A percentile compares a stretch with the other conserved stretches of the same genome.
These are phyloP conservation scores for Lates calcarifer DNA, from an alignment of 2,113 vertebrate species.

Conservation along the genomic window DNA sequence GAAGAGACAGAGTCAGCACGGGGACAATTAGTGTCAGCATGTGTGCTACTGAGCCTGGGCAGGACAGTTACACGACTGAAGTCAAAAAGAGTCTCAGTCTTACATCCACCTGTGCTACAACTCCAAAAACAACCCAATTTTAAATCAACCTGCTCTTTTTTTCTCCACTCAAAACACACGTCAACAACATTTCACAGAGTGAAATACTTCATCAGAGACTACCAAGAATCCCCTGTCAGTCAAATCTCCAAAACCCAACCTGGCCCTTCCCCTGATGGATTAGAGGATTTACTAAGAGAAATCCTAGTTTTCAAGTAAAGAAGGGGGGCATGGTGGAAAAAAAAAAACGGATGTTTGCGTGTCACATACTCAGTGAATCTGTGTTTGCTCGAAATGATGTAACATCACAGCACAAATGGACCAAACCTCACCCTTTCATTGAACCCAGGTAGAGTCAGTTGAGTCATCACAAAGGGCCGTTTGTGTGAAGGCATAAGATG, in stretches of 20 bases:
- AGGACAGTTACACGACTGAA: constrained; percentile 35
- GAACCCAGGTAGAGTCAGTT: constrained; percentile 1
- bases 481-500: constrained; percentile 2
- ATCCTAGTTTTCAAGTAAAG: constrained; percentile 73
- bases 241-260: constrained; percentile 69
- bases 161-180: background rate
- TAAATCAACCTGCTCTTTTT: constrained; percentile 22
- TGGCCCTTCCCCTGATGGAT: constrained; percentile 69
- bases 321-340: constrained; percentile 50
- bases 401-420: background rate
- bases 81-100: constrained; percentile 37
- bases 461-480: constrained; percentile 22
- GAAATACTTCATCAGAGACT: constrained; percentile 52
- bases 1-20: constrained; percentile 71
- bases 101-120: background rate
- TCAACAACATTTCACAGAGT: constrained; percentile 18
- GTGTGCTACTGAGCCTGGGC: constrained; percentile 60
- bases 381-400: background rate
- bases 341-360: constrained; percentile 31
- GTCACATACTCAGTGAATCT: constrained; percentile 17
- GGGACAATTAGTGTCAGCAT: constrained; percentile 78
- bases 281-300: constrained; percentile 78
- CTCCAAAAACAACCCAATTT: constrained; percentile 11
- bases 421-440: background rate
- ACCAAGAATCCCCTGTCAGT: constrained; percentile 50